Evolutionary conservation across 2,113 vertebrate genomes (phyloP), one percentile per base, ranked within the genome.

Genomic region (Ancistrus triradiatus): DNA sequence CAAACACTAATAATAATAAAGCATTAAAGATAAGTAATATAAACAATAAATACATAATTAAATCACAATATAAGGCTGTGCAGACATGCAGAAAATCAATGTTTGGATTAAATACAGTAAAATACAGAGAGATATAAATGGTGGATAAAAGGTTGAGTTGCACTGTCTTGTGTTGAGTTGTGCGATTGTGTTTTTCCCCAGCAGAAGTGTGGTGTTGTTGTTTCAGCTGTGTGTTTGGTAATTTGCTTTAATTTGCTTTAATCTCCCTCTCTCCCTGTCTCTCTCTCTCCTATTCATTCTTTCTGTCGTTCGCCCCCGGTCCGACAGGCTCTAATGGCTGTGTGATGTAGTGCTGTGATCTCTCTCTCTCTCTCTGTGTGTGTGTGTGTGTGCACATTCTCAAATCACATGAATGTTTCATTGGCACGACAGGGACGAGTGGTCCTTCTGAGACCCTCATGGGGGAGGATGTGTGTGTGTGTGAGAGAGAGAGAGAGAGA

Each of bases 381-480:
- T n/a, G n/a, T n/a, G 9, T 11, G 9, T 37, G 9, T 37, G 35
- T 37, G 9, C 14, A 13, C 35, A 37, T 15, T 89, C 51, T 55
- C 18, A 55, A 55, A 28, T 28, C 21, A 48, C 52, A 35, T 35
- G 33, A 55, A 22, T 38, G 14, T 57, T 25, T 25, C 6, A 57
- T 40, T 14, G 6, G n/a, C 38, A 42, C 38, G 13, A 15, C 13
- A 42, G 38, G 13, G 6, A 11, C n/a, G 38, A 42, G 38, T 42
- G 38, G 38, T 14, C 38, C 38, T 15, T 42, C 21, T 10, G 35
- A 40, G 19, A 89, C 89, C 88, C 85, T 88, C 87, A 87, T 91
- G 91, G 90, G 88, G 92, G 89, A 85, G 90, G 90, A 89, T 89
- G 88, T 85, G 84, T 85, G 85, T 15, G 44, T 68, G 68, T 49